Base-by-base conservation (phyloP, 1,140 invertebrate genomes). In the Leptinotarsa undecemlineata region DNA sequence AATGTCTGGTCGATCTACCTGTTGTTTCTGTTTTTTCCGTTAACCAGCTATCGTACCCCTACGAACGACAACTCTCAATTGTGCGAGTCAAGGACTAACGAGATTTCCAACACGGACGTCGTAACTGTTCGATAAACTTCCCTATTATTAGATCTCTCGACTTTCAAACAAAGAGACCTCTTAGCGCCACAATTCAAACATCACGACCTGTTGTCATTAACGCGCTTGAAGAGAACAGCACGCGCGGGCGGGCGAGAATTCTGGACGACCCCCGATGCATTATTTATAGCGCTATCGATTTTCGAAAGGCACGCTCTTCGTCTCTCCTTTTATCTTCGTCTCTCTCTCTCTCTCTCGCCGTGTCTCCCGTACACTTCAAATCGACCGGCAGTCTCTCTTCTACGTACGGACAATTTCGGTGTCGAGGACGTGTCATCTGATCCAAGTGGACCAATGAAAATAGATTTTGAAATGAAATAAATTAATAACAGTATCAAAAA, bases 221-320 rank as follows among this genome's bases (percentile, higher is more conserved):
- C 33, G 33, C 33, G 33, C 33, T 42, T 23, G 63, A 33, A 68
- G 42, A 42, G 66, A 42, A 68, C 6, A 23, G 42, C 66, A 47
- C 42, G 66, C 62, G 21, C 62, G 62, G 62, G 62, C 62, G 8
- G 62, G 66, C 66, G 66, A 33, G 66, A 42, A 23, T 11, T 42
- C 19, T 23, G 42, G 42, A 68, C 66, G 66, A 68, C 66, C 66
- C 66, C 42, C 66, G 19, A 68, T 68, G 66, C 66, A 68, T 68
- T 68, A 68, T 68, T 68, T 68, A 68, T 68, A 33, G 66, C 42
- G 19, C 11, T 68, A 68, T 68, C 66, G 66, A 68, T 68, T 68
- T 68, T 68, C 68, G 51, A 71, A 71, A 14, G 19, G 19, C 51
- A 19, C 21, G 15, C 42, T 71, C 51, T 71, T 19, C 71, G 17